Percentiles rank a stretch among this genome's conserved stretches.
phyloP scores from a whole-genome alignment of 2,888 invertebrate genomes.

The Limnephilus auricula region DNA sequence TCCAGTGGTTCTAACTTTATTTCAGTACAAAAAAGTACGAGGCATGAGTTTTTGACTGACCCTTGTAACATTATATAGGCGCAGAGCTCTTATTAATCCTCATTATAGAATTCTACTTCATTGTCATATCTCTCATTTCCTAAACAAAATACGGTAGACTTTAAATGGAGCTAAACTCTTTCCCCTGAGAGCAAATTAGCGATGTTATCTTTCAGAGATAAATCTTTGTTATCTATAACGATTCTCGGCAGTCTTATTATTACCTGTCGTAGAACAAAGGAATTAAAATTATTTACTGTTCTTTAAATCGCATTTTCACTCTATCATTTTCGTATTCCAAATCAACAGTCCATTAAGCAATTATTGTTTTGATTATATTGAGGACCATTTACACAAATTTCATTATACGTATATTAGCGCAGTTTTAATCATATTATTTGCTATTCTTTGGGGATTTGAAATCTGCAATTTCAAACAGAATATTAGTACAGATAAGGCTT shows the following conservation, averaged over 20 bases:
- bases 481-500: not conserved
- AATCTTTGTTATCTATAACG: constrained; percentile 29
- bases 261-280: constrained; percentile 35
- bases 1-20: too few relatives aligned
- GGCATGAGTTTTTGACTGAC: too few relatives aligned
- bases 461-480: not conserved
- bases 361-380: constrained; percentile 42
- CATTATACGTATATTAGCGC: constrained; percentile 9
- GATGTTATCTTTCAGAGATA: not conserved
- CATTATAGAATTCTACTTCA: not conserved
- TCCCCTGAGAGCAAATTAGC: constrained; percentile 7
- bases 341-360: constrained; percentile 49
- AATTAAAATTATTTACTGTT: constrained; percentile 43
- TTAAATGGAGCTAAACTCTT: not conserved
- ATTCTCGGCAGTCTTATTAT: constrained; percentile 24
- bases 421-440: not conserved
- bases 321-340: constrained; percentile 45
- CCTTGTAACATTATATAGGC: not conserved
- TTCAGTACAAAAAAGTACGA: too few relatives aligned
- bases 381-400: constrained; percentile 10
- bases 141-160: not conserved
- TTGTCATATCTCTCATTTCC: not conserved
- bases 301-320: constrained; percentile 19
- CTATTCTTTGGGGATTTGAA: not conserved
- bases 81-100: not conserved